Evolutionary conservation across 2,797 vertebrate genomes (phyloP), one percentile per base, ranked within the genome.

Genomic region (Decapterus maruadsi): DNA sequence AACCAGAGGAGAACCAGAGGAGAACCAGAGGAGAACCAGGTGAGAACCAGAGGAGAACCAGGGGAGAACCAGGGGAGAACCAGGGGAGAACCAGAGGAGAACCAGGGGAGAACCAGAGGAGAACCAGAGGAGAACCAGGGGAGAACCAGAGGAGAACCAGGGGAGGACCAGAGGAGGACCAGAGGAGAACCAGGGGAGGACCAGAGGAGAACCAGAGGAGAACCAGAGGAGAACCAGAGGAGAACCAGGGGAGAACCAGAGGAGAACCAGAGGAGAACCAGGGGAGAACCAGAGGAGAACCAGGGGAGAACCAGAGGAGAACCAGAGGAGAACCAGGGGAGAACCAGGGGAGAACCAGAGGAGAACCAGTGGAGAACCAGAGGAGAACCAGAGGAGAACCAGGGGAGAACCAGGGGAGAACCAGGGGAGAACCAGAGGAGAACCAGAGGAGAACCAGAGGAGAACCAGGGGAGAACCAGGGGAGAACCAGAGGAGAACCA

Each of bases 261-360:
- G 36, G 12, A 34, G 2, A 13, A 13, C 10, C 3, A 29, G 12
- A 45, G n/a, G n/a, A n/a, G n/a, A n/a, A n/a, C n/a, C n/a, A n/a
- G n/a, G n/a, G n/a, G n/a, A 66, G 56, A 63, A 12, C 68, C 8
- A 60, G 5, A 62, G 36, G 12, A 34, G 2, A 13, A 13, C 10
- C 3, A 29, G 12, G 38, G n/a, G n/a, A 66, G 56, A 63, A 12
- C 68, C 8, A 60, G 5, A 62, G 36, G 12, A 34, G 2, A 13
- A 13, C 10, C 3, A 29, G 12, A 45, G n/a, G n/a, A n/a, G n/a
- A n/a, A n/a, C n/a, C n/a, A n/a, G n/a, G n/a, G n/a, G n/a, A n/a
- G n/a, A n/a, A n/a, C n/a, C n/a, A n/a, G n/a, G n/a, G n/a, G n/a
- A 66, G 56, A 63, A 12, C 68, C 8, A 60, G 5, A 62, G 36